phyloP scores from a whole-genome alignment of 1,140 invertebrate species.

The Portunus trituberculatus region DNA sequence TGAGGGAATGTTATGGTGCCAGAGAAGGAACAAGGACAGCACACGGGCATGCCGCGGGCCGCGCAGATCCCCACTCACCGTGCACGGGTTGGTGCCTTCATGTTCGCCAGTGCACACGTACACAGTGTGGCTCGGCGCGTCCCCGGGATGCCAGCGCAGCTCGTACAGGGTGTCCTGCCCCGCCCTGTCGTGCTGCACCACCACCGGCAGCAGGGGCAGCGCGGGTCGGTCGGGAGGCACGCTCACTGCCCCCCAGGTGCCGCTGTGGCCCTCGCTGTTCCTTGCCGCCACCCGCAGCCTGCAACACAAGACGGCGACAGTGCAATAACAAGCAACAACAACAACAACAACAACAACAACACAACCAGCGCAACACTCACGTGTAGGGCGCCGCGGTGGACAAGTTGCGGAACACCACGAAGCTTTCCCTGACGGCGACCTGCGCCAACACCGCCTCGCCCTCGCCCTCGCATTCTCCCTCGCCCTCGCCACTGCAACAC shows the following conservation, averaged over 20 bases:
- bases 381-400: constrained; percentile 16
- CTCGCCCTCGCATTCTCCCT: neutral
- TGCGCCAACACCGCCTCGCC: neutral
- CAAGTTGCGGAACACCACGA: constrained; percentile 44
- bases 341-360: too few species aligned
- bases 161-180: neutral
- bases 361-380: neutral
- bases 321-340: neutral
- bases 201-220: neutral
- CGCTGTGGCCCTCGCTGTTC: neutral
- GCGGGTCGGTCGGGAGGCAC: neutral
- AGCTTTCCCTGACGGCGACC: neutral
- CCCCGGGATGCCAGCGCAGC: neutral
- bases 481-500: neutral
- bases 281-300: neutral
- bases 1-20: too few species aligned
- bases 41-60: too few species aligned
- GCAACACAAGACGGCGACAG: neutral
- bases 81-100: neutral
- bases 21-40: too few species aligned
- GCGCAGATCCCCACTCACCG: neutral
- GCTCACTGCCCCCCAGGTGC: neutral
- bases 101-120: neutral
- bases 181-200: neutral
- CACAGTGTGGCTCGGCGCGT: neutral